phyloP scores from a whole-genome alignment of 2,888 invertebrate genomes.

The Encarsia formosa region DNA sequence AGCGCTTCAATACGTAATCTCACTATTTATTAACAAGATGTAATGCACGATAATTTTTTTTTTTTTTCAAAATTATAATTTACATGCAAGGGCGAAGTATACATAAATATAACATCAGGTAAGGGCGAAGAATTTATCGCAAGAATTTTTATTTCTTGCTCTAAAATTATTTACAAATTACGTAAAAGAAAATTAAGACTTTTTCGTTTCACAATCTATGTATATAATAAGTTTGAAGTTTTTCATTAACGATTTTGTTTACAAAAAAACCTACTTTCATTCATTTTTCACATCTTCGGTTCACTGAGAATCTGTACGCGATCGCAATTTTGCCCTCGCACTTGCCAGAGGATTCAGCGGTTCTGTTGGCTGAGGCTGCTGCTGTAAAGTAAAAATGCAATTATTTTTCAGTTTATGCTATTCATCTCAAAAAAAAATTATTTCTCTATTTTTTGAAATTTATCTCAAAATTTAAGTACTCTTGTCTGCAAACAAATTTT shows the following conservation, averaged over 20 bases:
- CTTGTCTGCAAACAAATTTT: too few relatives aligned
- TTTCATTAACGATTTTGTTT: conserved; percentile 10
- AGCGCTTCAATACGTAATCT: too few relatives aligned
- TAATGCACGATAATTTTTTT: neutral
- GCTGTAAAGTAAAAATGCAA: conserved; percentile 31
- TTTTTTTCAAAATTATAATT: conserved; percentile 14
- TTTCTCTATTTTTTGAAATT: too few relatives aligned
- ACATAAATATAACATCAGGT: conserved; percentile 26
- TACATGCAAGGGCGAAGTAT: conserved; percentile 13
- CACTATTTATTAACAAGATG: neutral
- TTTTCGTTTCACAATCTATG: conserved; percentile 13
- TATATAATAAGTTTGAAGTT: too few relatives aligned
- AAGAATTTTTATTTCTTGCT: conserved; percentile 7
- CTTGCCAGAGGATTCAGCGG: conserved; percentile 44
- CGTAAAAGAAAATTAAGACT: conserved; percentile 12
- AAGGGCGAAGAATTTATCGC: conserved; percentile 21
- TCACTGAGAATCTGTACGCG: conserved; percentile 48
- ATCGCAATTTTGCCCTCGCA: conserved; percentile 47
- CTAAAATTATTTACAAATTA: conserved; percentile 27
- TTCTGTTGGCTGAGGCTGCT: conserved; percentile 40
- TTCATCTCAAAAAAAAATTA: too few relatives aligned
- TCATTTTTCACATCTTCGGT: conserved; percentile 3
- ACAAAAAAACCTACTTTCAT: conserved; percentile 14
- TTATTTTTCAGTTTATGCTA: too few relatives aligned
- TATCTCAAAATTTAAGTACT: too few relatives aligned